phyloP scores from a whole-genome alignment of 2,113 vertebrate species.

The Isichthys henryi region DNA sequence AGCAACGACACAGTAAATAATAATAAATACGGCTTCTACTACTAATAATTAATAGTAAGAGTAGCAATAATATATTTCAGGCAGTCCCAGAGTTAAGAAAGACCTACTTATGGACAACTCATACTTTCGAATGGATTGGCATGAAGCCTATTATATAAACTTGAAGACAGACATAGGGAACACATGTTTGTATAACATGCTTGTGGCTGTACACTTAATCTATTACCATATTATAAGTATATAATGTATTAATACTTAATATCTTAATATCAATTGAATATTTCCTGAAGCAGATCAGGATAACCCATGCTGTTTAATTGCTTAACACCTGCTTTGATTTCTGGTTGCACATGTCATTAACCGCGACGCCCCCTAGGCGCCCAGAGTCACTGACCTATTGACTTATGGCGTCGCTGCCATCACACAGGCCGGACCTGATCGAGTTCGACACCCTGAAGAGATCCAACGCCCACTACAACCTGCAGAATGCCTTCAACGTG shows the following conservation, averaged over 20 bases:
- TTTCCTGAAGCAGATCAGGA: background rate
- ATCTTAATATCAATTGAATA: background rate
- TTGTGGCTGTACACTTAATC: background rate
- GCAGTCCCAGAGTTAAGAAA: background rate
- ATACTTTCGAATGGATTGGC: background rate
- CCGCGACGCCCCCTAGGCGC: background rate
- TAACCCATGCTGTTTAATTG: background rate
- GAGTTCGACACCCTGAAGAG: constrained; percentile 83
- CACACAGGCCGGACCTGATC: constrained; percentile 73
- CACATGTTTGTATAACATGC: background rate
- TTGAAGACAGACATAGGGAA: too few relatives aligned
- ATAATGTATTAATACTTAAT: background rate
- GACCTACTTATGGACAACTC: background rate
- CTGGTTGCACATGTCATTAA: background rate
- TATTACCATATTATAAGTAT: background rate
- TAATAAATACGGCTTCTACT: background rate
- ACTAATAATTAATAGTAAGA: background rate
- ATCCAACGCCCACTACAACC: constrained; percentile 88
- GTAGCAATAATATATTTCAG: background rate
- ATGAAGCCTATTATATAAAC: background rate
- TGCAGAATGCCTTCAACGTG: constrained; percentile 88
- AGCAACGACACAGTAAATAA: background rate
- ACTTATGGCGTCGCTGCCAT: background rate
- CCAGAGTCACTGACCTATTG: background rate
- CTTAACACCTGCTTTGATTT: background rate